Evolutionary conservation across 2,797 vertebrate genomes (phyloP).

Genomic region (Coregonus suidteri): DNA sequence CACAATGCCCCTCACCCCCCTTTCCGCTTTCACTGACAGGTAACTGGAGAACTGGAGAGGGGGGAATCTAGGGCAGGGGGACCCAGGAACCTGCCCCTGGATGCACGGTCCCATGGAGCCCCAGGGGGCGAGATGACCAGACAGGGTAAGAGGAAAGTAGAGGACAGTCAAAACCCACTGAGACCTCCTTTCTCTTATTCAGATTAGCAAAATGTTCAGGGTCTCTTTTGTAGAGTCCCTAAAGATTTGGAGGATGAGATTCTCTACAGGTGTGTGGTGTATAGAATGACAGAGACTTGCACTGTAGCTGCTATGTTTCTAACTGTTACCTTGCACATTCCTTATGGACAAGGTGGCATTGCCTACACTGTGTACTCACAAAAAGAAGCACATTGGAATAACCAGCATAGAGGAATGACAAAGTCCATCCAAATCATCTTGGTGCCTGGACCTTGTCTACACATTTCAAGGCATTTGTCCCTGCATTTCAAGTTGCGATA

Average conservation of each 20-base stretch:
- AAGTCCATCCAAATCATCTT: no score
- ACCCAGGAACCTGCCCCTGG: slow-evolving; percentile 64
- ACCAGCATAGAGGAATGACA: no score
- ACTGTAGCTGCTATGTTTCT: slow-evolving; percentile 45
- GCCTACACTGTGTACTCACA: no score
- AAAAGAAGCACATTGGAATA: no score
- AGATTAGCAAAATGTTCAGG: slow-evolving; percentile 61
- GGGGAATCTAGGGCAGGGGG: slow-evolving; percentile 65
- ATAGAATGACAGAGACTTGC: slow-evolving; percentile 59
- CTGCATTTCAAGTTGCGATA: no score
- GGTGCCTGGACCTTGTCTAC: no score
- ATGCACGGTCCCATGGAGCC: slow-evolving; percentile 60
- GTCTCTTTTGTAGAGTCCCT: slow-evolving; percentile 48
- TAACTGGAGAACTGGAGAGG: slow-evolving; percentile 72
- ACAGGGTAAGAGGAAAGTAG: slow-evolving; percentile 54
- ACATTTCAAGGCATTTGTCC: no score
- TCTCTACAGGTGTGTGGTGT: slow-evolving; percentile 30
- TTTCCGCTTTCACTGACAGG: slow-evolving; percentile 71
- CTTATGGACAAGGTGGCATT: slow-evolving; percentile 32
- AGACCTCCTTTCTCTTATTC: slow-evolving; percentile 51
- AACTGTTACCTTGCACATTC: slow-evolving; percentile 40
- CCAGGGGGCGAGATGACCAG: slow-evolving; percentile 67
- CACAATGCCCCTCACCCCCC: slow-evolving; percentile 64
- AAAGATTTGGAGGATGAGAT: slow-evolving; percentile 21
- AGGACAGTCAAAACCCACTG: slow-evolving; percentile 59